Conservation (phyloP, 2,797 vertebrate species). For the Halcyon badia region DNA sequence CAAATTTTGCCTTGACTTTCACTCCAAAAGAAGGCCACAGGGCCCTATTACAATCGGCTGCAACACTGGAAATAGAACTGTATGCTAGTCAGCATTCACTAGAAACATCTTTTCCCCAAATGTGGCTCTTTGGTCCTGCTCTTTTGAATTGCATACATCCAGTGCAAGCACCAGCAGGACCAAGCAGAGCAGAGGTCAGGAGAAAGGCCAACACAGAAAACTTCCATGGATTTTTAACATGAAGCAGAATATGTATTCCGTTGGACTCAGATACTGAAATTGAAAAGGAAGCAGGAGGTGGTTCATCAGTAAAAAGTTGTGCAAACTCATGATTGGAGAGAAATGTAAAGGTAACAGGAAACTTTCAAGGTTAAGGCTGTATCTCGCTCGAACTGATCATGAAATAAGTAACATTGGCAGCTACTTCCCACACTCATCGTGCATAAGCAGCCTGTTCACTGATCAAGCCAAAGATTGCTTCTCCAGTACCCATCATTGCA, state of each 20-base stretch:
- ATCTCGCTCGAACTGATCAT: background rate
- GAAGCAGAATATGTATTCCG: background rate
- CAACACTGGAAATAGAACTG: background rate
- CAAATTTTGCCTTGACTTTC: background rate
- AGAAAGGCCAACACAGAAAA: background rate
- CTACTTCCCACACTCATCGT: background rate
- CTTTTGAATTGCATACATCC: background rate
- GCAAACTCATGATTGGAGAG: background rate
- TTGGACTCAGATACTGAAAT: background rate
- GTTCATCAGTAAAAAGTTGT: background rate
- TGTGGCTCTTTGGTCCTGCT: background rate
- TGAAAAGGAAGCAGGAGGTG: background rate
- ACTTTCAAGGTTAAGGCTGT: background rate
- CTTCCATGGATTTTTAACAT: background rate
- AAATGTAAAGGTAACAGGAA: background rate
- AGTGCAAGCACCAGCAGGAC: background rate
- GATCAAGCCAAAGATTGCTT: background rate
- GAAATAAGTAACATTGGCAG: background rate
- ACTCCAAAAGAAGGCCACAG: background rate
- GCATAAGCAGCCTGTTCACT: background rate
- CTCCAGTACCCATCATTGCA: background rate
- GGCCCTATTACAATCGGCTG: background rate
- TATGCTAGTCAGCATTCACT: fast-evolving
- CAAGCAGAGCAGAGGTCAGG: background rate
- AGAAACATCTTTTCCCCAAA: background rate